Evolutionary conservation across 2,888 invertebrate species (phyloP), one percentile per base, ranked within the genome.

Genomic region (Heliconius aoede): DNA sequence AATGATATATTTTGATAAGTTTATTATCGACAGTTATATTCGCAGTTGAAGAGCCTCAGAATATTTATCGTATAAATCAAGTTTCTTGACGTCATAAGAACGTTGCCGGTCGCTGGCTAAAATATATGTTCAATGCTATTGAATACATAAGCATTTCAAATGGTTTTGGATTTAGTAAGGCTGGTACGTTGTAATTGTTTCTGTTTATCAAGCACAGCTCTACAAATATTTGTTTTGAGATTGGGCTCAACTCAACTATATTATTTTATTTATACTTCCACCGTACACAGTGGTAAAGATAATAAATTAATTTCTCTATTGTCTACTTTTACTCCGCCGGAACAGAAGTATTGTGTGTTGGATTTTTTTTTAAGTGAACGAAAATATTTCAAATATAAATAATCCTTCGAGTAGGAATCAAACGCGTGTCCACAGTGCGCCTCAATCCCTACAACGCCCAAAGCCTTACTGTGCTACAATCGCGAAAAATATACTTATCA

Each of bases 51-150:
- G 78, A 80, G 76, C 55, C 73, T 84, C 81, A 82, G 83, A 85
- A 85, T 85, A 85, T 86, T 86, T 86, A 85, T 85, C 83, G 82
- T 84, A 85, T 86, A 87, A 88, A 88, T 89, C 87, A 86, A 85
- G 85, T 84, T 83, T 77, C 79, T 78, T 90, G 88, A 88, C 90
- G 90, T 90, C 89, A 90, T 82, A 71, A 76, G 74, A 71, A 82
- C 81, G 83, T 80, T 83, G 77, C 83, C 81, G 84, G 80, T 83
- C 81, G 82, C 82, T 81, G 82, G 83, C 79, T 83, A 83, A 83
- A 84, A 84, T 85, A 83, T 83, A 80, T 84, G 85, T 84, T 84
- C 82, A 83, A 84, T 78, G 79, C 75, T 79, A 75, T 78, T 76
- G 76, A 79, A 82, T 81, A 80, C 67, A 80, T 73, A 73, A 72